A percentile compares a stretch with the other conserved stretches of the same genome.
Conservation (phyloP, 2,113 vertebrate species). For the Pedetes capensis region DNA sequence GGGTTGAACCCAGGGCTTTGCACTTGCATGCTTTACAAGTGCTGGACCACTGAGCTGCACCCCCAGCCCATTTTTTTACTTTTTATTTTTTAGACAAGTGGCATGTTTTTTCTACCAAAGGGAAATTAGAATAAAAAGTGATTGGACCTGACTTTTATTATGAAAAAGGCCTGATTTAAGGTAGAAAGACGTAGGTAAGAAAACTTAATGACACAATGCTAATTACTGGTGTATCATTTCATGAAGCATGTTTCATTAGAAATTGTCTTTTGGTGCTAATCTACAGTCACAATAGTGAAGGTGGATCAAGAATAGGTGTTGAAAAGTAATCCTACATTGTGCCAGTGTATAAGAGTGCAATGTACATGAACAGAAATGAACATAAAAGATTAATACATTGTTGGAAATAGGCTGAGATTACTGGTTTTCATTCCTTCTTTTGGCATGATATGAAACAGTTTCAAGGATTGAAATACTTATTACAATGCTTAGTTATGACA, state of each 20-base stretch:
- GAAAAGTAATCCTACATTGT: background rate
- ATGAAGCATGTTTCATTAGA: slow-evolving; percentile 21
- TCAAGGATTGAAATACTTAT: slow-evolving; percentile 18
- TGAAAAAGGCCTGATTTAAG: slow-evolving; percentile 25
- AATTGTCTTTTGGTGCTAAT: slow-evolving; percentile 55
- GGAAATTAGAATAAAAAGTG: slow-evolving; percentile 20
- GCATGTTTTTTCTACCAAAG: background rate
- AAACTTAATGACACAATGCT: background rate
- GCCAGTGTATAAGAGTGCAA: background rate
- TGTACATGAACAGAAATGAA: background rate
- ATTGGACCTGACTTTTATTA: background rate
- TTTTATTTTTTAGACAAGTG: background rate
- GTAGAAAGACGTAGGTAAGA: background rate
- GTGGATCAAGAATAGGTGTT: background rate
- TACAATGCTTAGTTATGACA: background rate
- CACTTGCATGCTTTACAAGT: too few relatives aligned
- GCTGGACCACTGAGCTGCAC: too few relatives aligned
- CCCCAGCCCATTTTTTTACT: too few relatives aligned
- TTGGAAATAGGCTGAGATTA: background rate
- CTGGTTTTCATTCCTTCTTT: background rate
- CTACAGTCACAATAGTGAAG: background rate
- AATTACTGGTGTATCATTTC: background rate
- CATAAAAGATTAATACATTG: background rate
- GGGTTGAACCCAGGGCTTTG: too few relatives aligned
- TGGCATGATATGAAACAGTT: background rate